Percentiles rank a stretch among this genome's conserved stretches.
phyloP scores from a whole-genome alignment of 1,140 invertebrate species.

The Drosophila teissieri region DNA sequence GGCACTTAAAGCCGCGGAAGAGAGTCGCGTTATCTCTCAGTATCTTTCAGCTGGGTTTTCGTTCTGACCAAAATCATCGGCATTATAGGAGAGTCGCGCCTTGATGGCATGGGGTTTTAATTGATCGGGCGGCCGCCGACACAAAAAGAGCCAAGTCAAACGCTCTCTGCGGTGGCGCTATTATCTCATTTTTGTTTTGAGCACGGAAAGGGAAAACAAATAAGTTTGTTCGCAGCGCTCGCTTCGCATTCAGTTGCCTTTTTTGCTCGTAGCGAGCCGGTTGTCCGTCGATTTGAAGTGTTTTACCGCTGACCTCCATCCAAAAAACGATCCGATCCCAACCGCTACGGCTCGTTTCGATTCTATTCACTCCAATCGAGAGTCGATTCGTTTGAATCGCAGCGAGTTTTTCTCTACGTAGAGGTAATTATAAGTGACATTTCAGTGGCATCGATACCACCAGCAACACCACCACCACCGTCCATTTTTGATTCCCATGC shows the following conservation, averaged over 20 bases:
- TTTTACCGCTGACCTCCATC: constrained; percentile 4
- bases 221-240: constrained; percentile 55
- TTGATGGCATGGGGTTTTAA: constrained; percentile 10
- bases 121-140: constrained; percentile 7
- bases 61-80: constrained; percentile 14
- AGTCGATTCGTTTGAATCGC: constrained; percentile 12
- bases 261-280: constrained; percentile 64
- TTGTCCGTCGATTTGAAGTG: constrained; percentile 31
- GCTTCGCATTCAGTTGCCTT: constrained; percentile 57
- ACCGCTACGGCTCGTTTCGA: constrained; percentile 9
- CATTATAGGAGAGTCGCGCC: constrained; percentile 9
- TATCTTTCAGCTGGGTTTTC: background rate
- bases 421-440: constrained; percentile 78
- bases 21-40: background rate
- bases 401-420: constrained; percentile 33
- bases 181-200: constrained; percentile 39
- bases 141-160: constrained; percentile 17
- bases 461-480: constrained; percentile 1
- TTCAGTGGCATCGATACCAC: constrained; percentile 41
- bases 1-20: background rate
- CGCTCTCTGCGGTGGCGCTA: constrained; percentile 5
- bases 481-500: constrained; percentile 7
- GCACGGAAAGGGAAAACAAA: constrained; percentile 55
- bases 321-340: constrained; percentile 1
- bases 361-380: constrained; percentile 19